Conservation (phyloP, 2,797 vertebrate species). For the Setipinna tenuifilis region DNA sequence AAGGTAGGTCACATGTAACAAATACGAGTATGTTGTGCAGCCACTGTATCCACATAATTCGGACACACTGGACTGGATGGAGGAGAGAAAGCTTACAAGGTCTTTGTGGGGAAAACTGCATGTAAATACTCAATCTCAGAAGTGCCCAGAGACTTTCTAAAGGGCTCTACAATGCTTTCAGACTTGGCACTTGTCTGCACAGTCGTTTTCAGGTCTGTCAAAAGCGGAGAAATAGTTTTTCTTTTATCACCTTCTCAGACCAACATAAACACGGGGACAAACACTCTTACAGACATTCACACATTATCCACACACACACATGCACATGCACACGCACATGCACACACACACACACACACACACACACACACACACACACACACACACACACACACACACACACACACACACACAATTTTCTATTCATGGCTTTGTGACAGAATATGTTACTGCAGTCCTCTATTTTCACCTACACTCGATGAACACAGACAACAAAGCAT, state of each 20-base stretch:
- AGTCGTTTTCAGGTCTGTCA: not conserved
- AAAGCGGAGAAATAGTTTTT: not conserved
- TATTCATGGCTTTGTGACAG: not conserved
- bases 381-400: not conserved
- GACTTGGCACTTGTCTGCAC: not conserved
- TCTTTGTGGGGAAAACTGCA: not conserved
- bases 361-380: not conserved
- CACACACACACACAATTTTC: not conserved
- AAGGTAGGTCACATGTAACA: not conserved
- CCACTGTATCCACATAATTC: not conserved
- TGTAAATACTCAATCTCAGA: not conserved
- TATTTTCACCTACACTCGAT: too few relatives aligned
- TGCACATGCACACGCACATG: not conserved
- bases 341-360: constrained; percentile 36
- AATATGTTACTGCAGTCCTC: too few relatives aligned
- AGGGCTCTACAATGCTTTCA: not conserved
- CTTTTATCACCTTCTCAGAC: not conserved
- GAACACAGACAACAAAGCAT: not conserved
- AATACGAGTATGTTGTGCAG: not conserved
- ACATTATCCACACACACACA: not conserved
- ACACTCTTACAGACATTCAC: too few relatives aligned
- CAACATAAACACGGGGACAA: not conserved
- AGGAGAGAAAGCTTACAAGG: not conserved
- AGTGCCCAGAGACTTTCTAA: not conserved
- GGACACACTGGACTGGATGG: not conserved